Base-by-base conservation (phyloP, 2,888 invertebrate genomes). In the Parnassius mnemosyne region DNA sequence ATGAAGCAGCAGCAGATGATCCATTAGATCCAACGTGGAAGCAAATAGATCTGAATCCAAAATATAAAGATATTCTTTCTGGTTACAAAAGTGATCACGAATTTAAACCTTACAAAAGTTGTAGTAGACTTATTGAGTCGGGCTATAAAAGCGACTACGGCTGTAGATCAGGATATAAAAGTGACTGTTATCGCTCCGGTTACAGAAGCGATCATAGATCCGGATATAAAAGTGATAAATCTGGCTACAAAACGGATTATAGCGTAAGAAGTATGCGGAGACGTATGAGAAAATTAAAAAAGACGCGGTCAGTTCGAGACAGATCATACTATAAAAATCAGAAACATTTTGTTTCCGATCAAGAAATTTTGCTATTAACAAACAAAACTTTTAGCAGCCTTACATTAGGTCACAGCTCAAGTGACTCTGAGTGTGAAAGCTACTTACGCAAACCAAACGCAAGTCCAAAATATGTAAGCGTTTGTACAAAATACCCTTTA, bases 71-170 rank as follows among this genome's bases (percentile, higher is more conserved):
- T 69, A 92, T 94, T 54, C 77, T 92, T 10, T 93, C 93, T 3
- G 93, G 93, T 7, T 93, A 93, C 69, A 93, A 93, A 84, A 94
- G 93, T 74, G 94, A 93, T 70, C 85, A 91, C 46, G 93, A 92
- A 72, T 87, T 91, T 64, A 92, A 92, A 65, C 89, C 89, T 1
- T 91, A 89, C 68, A 92, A 89, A 77, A 92, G 90, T 67, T 92
- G 92, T 69, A 92, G 92, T 73, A 84, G 91, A 65, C 75, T 92
- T 41, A 91, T 92, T 68, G 92, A 92, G 71, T 93, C 93, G 2
- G 94, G 93, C 2, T 94, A 94, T 71, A 93, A 93, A 64, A 94
- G 93, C 62, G 94, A 94, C 74, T 94, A 93, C 68, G 93, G 93
- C 0, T 89, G 91, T 69, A 82, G 91, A 71, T 91, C 90, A 53